These are phyloP conservation scores for Onychomys arenicola DNA, from an alignment of 2,797 vertebrate species.

Conservation along the genomic window DNA sequence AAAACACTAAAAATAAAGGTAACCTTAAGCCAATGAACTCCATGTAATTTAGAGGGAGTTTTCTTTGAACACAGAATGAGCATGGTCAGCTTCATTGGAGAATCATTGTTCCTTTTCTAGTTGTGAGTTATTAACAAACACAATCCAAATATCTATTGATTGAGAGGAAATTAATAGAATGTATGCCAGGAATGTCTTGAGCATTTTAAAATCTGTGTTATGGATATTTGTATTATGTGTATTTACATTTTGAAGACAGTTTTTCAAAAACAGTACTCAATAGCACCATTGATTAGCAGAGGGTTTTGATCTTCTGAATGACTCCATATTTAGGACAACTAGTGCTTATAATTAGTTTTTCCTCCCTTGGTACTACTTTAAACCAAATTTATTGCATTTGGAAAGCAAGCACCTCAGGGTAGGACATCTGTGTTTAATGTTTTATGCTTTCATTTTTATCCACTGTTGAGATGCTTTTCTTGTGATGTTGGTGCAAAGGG, in stretches of 20 bases:
- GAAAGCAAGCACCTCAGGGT: background rate
- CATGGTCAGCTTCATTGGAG: slow-evolving; percentile 6
- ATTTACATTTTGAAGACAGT: background rate
- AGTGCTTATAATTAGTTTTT: background rate
- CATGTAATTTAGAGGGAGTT: background rate
- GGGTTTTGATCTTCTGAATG: slow-evolving; percentile 6
- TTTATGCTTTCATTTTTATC: slow-evolving; percentile 9
- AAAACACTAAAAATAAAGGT: slow-evolving; percentile 34
- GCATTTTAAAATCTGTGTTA: background rate
- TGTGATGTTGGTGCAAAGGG: slow-evolving; percentile 37
- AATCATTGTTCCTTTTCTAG: background rate
- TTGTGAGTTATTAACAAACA: slow-evolving; percentile 33
- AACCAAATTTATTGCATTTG: background rate
- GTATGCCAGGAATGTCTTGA: background rate
- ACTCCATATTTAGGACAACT: background rate
- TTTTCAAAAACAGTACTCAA: background rate
- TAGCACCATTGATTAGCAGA: background rate
- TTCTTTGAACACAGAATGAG: slow-evolving; percentile 30
- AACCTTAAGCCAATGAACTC: background rate
- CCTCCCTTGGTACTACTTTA: background rate
- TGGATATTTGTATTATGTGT: background rate
- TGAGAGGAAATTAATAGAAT: background rate
- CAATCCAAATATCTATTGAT: slow-evolving; percentile 7
- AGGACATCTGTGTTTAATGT: slow-evolving; percentile 32
- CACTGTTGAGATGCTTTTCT: background rate